Conservation (phyloP, 1,140 invertebrate genomes). For the Theocolax elegans region DNA sequence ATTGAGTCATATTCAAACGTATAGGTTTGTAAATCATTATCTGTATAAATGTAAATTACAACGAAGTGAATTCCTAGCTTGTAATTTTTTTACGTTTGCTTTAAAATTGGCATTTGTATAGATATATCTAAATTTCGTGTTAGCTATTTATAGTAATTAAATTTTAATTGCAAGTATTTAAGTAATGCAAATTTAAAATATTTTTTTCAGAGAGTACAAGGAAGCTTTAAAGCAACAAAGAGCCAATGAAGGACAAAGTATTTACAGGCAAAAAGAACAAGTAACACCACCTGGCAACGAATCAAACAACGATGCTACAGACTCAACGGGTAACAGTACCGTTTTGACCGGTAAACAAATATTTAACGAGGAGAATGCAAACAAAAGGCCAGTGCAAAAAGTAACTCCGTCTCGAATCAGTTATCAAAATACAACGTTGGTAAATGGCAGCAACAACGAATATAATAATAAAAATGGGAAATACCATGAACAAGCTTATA, state of each 20-base stretch:
- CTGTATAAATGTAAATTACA: neutral
- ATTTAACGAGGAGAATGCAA: conserved; percentile 57
- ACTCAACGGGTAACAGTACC: conserved; percentile 42
- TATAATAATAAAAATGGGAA: conserved; percentile 60
- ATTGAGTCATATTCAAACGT: conserved; percentile 83
- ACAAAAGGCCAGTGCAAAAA: conserved; percentile 71
- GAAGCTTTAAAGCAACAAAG: conserved; percentile 86
- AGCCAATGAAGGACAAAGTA: conserved; percentile 75
- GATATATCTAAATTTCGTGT: neutral
- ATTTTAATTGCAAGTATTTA: neutral
- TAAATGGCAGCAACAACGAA: conserved; percentile 65
- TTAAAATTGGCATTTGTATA: conserved; percentile 5
- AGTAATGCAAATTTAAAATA: neutral
- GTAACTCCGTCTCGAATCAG: conserved; percentile 69
- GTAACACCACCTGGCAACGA: conserved; percentile 54
- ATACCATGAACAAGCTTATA: conserved; percentile 68
- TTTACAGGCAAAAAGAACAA: conserved; percentile 75
- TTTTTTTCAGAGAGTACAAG: conserved; percentile 81
- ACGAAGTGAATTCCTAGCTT: conserved; percentile 5
- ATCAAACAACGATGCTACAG: conserved; percentile 56
- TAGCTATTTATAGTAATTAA: neutral
- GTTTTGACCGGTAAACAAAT: conserved; percentile 53
- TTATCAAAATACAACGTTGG: conserved; percentile 54
- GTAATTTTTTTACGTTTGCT: conserved; percentile 10
- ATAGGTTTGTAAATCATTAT: conserved; percentile 72